These are phyloP conservation scores for Tiliacea citrago DNA, from an alignment of 2,888 invertebrate species.

Conservation along the genomic window DNA sequence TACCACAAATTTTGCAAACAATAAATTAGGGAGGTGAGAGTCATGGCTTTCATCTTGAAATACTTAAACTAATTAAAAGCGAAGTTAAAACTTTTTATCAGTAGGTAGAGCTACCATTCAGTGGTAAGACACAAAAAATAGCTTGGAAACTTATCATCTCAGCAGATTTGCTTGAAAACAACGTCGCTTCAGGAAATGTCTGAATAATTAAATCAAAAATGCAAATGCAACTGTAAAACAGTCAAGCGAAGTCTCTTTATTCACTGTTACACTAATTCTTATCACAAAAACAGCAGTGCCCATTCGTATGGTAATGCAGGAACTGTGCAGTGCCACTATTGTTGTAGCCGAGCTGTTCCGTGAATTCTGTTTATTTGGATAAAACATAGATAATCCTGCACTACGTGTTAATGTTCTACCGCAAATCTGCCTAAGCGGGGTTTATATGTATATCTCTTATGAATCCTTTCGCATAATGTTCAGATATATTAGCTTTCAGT, in stretches of 20 bases:
- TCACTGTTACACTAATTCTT: slow-evolving; percentile 58
- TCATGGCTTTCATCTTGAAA: slow-evolving; percentile 14
- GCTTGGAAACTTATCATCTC: slow-evolving; percentile 15
- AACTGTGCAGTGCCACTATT: slow-evolving; percentile 60
- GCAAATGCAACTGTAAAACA: slow-evolving; percentile 36
- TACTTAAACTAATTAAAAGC: slow-evolving; percentile 38
- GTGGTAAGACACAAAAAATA: slow-evolving; percentile 9
- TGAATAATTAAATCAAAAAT: slow-evolving; percentile 44
- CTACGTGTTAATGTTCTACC: slow-evolving; percentile 54
- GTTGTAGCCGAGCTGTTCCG: slow-evolving; percentile 57
- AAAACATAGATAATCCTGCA: slow-evolving; percentile 58
- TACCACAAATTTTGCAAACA: slow-evolving; percentile 27
- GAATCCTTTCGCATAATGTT: slow-evolving; percentile 52
- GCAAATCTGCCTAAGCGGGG: slow-evolving; percentile 55
- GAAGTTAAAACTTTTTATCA: slow-evolving; percentile 15
- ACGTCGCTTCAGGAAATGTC: slow-evolving; percentile 12
- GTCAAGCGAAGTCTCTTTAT: slow-evolving; percentile 48
- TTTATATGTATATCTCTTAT: slow-evolving; percentile 51
- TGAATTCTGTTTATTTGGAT: slow-evolving; percentile 61
- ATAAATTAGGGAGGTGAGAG: slow-evolving; percentile 39
- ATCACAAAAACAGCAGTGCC: slow-evolving; percentile 64
- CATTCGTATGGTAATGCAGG: slow-evolving; percentile 67
- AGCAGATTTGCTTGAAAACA: slow-evolving; percentile 15
- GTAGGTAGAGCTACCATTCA: background rate
- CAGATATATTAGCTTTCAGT: slow-evolving; percentile 35